Conservation (phyloP, 2,113 vertebrate species). For the Cisticola juncidis region DNA sequence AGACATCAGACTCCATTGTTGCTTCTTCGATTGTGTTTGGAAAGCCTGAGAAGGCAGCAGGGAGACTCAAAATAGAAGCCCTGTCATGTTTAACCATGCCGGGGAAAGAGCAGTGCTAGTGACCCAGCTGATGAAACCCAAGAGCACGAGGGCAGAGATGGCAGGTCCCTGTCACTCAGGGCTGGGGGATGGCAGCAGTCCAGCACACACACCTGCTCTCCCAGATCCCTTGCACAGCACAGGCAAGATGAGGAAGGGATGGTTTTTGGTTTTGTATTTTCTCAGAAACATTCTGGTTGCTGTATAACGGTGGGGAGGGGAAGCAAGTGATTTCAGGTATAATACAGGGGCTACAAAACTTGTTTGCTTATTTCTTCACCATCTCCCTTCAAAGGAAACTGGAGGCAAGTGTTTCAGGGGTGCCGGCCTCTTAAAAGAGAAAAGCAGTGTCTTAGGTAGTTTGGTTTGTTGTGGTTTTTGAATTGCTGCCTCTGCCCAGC, state of each 20-base stretch:
- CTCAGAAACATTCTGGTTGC: neutral
- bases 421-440: neutral
- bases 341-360: neutral
- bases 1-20: neutral
- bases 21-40: neutral
- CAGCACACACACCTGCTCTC: neutral
- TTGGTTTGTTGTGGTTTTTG: neutral
- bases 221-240: neutral
- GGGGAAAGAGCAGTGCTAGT: neutral
- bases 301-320: neutral
- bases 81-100: rapidly evolving
- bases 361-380: neutral
- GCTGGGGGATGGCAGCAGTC: rapidly evolving
- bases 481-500: neutral
- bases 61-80: neutral
- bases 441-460: neutral
- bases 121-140: neutral
- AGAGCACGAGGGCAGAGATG: rapidly evolving
- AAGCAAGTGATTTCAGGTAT: neutral
- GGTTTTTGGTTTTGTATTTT: neutral
- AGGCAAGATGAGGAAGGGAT: neutral
- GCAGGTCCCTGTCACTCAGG: neutral
- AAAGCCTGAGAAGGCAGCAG: neutral
- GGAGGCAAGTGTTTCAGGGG: no score
- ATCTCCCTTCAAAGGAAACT: neutral